These are phyloP conservation scores for Furcifer pardalis DNA, from an alignment of 2,797 vertebrate species.

Conservation along the genomic window DNA sequence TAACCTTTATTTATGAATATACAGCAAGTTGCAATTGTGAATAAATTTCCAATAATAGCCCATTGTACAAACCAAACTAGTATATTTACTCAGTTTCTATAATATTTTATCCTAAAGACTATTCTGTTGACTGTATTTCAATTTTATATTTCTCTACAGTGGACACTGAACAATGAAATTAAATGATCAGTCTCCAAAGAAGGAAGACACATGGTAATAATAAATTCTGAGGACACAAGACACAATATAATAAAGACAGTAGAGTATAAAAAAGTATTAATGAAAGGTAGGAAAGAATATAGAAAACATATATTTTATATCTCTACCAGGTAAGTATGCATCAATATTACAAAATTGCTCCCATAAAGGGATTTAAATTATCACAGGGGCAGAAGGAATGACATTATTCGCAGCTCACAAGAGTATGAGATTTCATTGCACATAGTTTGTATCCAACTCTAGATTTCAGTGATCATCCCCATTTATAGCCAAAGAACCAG, in stretches of 20 bases:
- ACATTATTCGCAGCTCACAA: neutral
- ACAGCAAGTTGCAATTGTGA: constrained; percentile 19
- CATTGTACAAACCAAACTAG: constrained; percentile 21
- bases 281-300: neutral
- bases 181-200: neutral
- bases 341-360: neutral
- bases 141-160: constrained; percentile 5
- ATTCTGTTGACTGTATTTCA: constrained; percentile 9
- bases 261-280: neutral
- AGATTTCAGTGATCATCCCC: too few species aligned
- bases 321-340: neutral
- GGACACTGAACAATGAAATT: constrained; percentile 8
- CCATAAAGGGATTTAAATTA: neutral
- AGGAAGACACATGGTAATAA: neutral
- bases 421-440: neutral
- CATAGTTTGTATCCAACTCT: too few species aligned
- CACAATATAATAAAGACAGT: neutral
- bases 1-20: constrained; percentile 24
- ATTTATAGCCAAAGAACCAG: too few species aligned
- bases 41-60: constrained; percentile 25
- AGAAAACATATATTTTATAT: neutral
- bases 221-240: neutral
- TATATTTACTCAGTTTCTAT: constrained; percentile 1
- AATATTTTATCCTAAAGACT: constrained; percentile 24
- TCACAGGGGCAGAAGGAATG: neutral